Evolutionary conservation across 2,113 vertebrate genomes (phyloP), one percentile per base, ranked within the genome.

Genomic region (Oncorhynchus tshawytscha): DNA sequence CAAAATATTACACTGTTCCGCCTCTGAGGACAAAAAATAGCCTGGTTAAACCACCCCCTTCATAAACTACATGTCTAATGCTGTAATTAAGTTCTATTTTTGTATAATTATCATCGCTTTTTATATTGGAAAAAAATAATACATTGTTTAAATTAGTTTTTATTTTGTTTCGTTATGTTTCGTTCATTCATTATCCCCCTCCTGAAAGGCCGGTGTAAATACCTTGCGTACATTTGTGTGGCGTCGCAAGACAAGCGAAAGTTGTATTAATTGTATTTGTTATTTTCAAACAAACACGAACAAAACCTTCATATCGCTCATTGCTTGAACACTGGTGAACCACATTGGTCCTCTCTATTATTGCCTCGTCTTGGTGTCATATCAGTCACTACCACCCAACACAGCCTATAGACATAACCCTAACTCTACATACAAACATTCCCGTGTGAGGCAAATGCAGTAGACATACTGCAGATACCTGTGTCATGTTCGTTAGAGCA

Each of bases 1-100:
- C 6, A 92, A 87, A 82, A 96, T 99, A 86, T 90, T 92, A 91
- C 96, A 96, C 89, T 99, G 97, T 88, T 88, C 95, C 4, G 84
- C 68, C n/a, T 45, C 89, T 3, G 16, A 3, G 81, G 81, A 93
- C 93, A 92, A 95, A 92, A 93, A 95, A 93, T 96, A 96, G 91
- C 84, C 87, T 62, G 83, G 81, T 83, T 89, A 62, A 62, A 79
- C 83, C 78, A 68, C 81, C 83, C 84, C 89, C 86, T 87, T 87
- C 90, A 90, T 88, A 88, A 84, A 85, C 81, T 85, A 83, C 90
- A 91, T 83, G 93, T 94, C 94, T 93, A 91, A 92, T 95, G 94
- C 95, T 98, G 95, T 97, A 96, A 97, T 97, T 97, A 96, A 96
- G 97, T 98, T 99, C 94, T 98, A 98, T 97, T 98, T 99, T 99